A percentile compares a stretch with the other conserved stretches of the same genome.
These are phyloP conservation scores for Iguana delicatissima DNA, from an alignment of 2,797 vertebrate genomes.

Conservation along the genomic window DNA sequence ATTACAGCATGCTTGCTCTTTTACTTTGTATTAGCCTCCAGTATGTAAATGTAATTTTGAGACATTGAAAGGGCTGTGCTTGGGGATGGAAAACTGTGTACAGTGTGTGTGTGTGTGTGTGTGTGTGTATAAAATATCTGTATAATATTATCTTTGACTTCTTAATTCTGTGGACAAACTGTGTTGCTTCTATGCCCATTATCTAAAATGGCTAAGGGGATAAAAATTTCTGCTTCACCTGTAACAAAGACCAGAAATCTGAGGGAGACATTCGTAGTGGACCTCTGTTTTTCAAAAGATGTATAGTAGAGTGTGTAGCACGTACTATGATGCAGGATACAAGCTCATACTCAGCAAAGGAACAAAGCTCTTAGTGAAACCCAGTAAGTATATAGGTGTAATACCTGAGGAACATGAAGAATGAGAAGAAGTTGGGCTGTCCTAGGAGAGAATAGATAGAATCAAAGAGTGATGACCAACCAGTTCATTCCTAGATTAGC, in stretches of 20 bases:
- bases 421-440: neutral
- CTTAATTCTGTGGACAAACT: neutral
- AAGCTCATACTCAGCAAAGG: neutral
- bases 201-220: neutral
- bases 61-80: neutral
- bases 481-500: neutral
- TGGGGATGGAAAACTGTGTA: neutral
- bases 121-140: neutral
- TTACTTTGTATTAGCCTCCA: neutral
- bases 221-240: neutral
- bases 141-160: neutral
- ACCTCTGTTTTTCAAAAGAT: neutral
- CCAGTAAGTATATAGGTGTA: neutral
- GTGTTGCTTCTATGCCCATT: neutral
- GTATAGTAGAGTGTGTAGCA: neutral
- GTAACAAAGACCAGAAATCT: neutral
- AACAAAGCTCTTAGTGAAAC: neutral
- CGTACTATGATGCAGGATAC: neutral
- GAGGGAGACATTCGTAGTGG: neutral
- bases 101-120: too few species aligned
- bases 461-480: neutral
- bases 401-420: too few species aligned
- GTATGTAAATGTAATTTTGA: neutral
- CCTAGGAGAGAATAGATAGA: neutral
- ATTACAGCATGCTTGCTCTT: too few species aligned